A percentile compares a stretch with the other conserved stretches of the same genome.
These are phyloP conservation scores for Chrysogorgia sp. DNA, from an alignment of 92 coral and sea anemone species.

Conservation along the genomic window DNA sequence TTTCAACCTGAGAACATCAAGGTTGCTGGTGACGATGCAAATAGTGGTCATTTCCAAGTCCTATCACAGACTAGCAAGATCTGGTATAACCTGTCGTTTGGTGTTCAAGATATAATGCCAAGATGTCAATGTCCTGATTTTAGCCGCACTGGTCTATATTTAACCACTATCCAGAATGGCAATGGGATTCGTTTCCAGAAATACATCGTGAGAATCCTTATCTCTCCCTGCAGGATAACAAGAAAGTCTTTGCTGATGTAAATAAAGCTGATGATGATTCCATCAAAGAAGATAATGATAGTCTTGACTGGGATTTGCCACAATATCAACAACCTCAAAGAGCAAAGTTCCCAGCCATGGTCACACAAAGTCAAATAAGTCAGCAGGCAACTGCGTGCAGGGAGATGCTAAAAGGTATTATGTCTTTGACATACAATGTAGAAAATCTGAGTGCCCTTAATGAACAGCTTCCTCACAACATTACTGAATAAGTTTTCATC, in stretches of 20 bases:
- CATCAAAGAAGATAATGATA: not conserved
- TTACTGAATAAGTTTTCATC: conserved; percentile 38
- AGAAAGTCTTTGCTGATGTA: too few species aligned
- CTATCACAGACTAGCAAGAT: not conserved
- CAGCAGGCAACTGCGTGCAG: conserved; percentile 50
- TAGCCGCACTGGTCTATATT: conserved; percentile 47
- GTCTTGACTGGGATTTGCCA: too few species aligned
- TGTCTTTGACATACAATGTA: conserved; percentile 44
- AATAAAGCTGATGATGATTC: not conserved
- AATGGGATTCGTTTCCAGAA: conserved; percentile 23
- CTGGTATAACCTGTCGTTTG: conserved; percentile 46
- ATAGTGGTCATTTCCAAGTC: conserved; percentile 35
- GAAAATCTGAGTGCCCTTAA: conserved; percentile 45
- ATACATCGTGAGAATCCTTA: conserved; percentile 21
- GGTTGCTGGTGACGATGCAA: conserved; percentile 31
- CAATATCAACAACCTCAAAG: too few species aligned
- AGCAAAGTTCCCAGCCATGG: too few species aligned
- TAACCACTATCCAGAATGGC: conserved; percentile 31
- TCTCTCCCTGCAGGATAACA: conserved; percentile 7
- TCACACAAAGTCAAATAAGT: not conserved
- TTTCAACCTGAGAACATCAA: conserved; percentile 12
- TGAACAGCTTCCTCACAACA: conserved; percentile 1
- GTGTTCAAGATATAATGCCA: conserved; percentile 38
- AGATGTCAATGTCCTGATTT: conserved; percentile 53
- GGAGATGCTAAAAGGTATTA: conserved; percentile 42